Base-by-base conservation (phyloP, 2,113 vertebrate species). In the Oxyruncus cristatus region DNA sequence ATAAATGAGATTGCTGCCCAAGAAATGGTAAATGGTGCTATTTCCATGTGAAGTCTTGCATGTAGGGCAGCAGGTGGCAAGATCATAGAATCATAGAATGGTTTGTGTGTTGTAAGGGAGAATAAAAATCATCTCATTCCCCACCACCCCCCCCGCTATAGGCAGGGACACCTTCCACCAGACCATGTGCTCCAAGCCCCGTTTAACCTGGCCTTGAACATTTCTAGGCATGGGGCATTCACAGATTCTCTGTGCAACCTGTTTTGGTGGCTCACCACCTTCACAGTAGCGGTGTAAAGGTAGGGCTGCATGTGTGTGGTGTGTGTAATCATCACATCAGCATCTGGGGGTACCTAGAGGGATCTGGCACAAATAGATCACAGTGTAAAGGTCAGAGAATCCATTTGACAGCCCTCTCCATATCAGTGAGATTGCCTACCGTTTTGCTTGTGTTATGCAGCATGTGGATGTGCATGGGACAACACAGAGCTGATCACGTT, bases 341-440 rank as follows among this genome's bases (percentile, higher is more conserved):
- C 24, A 32, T 32, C 70, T 46, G 58, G 42, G 50, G 32, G 26
- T 18, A 30, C 26, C 20, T 17, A 42, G 50, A 5, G 6, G 39
- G 20, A n/a, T 26, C 28, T 44, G 23, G 17, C 24, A 21, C 0
- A 0, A 66, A 18, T 13, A 11, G 46, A n/a, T 44, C 7, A 4
- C 42, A 39, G 33, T 1, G 1, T 58, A 35, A 35, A 11, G 37
- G n/a, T 72, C 22, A 11, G 41, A 66, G 30, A 32, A 35, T 23
- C 0, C 8, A 15, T 28, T 2, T 47, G 30, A 21, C 35, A 65
- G 53, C 23, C 7, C 9, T 21, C 33, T 55, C 22, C 0, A 0
- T 28, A 15, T 30, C 63, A 46, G 63, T n/a, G 59, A 47, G 19
- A 27, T 50, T 26, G 30, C 8, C 30, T 4, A 11, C 47, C 19